A percentile compares a stretch with the other conserved stretches of the same genome.
Conservation (phyloP, 2,113 vertebrate species). For the Malurus cyaneus region DNA sequence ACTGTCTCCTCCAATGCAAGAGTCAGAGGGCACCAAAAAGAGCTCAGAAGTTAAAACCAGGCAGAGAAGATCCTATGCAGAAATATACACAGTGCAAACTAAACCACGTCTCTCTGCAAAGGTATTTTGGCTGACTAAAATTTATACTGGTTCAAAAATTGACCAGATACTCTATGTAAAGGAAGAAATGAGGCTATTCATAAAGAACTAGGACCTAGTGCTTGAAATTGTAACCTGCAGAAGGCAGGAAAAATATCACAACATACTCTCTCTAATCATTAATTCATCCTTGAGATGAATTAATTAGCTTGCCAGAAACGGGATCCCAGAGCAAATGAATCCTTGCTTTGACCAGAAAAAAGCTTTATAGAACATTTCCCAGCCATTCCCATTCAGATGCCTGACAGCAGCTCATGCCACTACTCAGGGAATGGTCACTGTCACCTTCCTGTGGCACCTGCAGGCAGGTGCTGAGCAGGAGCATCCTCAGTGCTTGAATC, state of each 20-base stretch:
- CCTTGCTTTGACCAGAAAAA: neutral
- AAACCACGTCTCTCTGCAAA: neutral
- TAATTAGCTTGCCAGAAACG: neutral
- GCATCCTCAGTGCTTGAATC: neutral
- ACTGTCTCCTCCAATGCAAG: neutral
- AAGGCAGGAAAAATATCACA: neutral
- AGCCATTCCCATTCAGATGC: neutral
- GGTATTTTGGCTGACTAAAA: neutral
- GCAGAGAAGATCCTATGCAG: neutral
- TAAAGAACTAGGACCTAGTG: neutral
- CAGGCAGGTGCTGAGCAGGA: neutral
- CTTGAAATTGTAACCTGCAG: neutral
- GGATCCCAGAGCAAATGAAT: neutral
- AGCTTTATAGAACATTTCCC: neutral
- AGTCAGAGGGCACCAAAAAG: neutral
- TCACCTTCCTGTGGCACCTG: neutral
- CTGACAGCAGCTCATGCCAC: neutral
- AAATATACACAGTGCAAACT: neutral
- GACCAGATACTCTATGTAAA: neutral
- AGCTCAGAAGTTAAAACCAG: neutral
- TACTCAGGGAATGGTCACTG: rapidly evolving
- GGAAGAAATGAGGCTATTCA: neutral
- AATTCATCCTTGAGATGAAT: neutral
- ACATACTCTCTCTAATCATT: neutral
- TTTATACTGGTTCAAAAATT: neutral